Evolutionary conservation across 2,888 invertebrate species (phyloP).

Genomic region (Ferrisia virgata): DNA sequence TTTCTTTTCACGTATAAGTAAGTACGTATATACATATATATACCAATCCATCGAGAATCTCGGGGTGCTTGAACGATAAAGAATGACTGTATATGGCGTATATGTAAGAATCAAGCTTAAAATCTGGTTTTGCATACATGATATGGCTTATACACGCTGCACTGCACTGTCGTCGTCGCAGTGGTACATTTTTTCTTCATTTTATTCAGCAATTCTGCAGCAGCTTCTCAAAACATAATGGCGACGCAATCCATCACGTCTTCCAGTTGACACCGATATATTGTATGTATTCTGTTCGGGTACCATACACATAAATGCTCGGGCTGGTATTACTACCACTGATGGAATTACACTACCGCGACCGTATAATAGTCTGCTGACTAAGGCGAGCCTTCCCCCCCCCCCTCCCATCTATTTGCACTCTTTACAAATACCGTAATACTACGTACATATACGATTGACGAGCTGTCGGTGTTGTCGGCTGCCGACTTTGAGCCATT

Average conservation of each 20-base stretch:
- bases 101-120: background rate
- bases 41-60: background rate
- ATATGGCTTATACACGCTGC: too few relatives aligned
- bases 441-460: too few relatives aligned
- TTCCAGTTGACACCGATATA: slow-evolving; percentile 37
- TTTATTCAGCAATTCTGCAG: background rate
- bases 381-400: background rate
- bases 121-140: background rate
- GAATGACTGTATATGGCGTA: slow-evolving; percentile 31
- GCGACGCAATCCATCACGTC: slow-evolving; percentile 44
- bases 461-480: background rate
- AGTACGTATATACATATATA: too few relatives aligned
- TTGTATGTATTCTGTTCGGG: background rate
- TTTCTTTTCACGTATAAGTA: too few relatives aligned
- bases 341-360: too few relatives aligned
- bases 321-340: too few relatives aligned
- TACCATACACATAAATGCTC: too few relatives aligned
- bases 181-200: background rate
- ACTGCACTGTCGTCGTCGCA: too few relatives aligned
- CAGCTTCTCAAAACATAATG: slow-evolving; percentile 20
- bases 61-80: slow-evolving; percentile 41
- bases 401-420: too few relatives aligned
- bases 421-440: slow-evolving; percentile 15
- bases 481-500: slow-evolving; percentile 42
- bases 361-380: background rate